These are phyloP conservation scores for Lithophane socia DNA, from an alignment of 2,888 invertebrate genomes.

Conservation along the genomic window DNA sequence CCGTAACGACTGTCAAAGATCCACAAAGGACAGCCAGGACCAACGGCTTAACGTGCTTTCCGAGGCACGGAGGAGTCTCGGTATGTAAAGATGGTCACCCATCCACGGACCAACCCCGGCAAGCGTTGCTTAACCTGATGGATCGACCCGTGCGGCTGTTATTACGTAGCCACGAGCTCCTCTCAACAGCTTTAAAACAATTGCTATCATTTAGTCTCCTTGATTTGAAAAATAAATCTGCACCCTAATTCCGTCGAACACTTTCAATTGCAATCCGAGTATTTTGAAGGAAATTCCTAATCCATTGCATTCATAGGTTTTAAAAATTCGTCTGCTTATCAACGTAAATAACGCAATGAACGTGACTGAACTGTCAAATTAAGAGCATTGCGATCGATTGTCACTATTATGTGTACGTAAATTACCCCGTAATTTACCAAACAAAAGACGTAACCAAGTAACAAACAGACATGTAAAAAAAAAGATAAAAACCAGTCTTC, in stretches of 20 bases:
- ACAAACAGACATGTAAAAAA: conserved; percentile 6
- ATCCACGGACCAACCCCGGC: no score
- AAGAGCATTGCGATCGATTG: neutral
- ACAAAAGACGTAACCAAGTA: neutral
- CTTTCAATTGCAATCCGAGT: neutral
- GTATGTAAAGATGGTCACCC: no score
- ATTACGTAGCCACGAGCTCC: no score
- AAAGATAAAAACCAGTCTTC: neutral
- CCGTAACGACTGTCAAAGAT: no score
- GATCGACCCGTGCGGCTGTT: no score
- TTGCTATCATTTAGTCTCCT: neutral
- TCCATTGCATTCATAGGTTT: neutral
- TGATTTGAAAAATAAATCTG: neutral
- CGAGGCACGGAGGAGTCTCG: no score
- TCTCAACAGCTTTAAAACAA: neutral
- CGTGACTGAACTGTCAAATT: neutral
- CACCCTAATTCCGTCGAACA: neutral
- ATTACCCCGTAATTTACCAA: neutral
- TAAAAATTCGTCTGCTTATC: neutral
- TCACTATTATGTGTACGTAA: neutral
- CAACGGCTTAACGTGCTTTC: no score
- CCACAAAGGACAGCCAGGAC: no score
- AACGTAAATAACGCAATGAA: neutral
- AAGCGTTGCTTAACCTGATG: no score
- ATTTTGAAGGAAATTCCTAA: neutral